phyloP scores from a whole-genome alignment of 2,888 invertebrate species.

The Drosophila hamatofila region DNA sequence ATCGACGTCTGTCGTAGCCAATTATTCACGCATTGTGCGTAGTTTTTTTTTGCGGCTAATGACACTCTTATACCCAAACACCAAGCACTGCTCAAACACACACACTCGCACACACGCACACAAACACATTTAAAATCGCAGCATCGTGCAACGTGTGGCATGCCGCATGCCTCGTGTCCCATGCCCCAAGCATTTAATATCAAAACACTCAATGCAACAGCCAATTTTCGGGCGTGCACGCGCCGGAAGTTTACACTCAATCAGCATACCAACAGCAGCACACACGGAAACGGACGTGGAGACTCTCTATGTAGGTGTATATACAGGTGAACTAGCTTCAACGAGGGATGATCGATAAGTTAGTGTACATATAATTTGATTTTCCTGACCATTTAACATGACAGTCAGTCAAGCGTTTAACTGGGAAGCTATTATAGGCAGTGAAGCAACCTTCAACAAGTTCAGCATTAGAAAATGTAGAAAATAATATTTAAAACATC shows the following conservation, averaged over 20 bases:
- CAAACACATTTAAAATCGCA: constrained; percentile 13
- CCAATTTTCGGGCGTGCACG: constrained; percentile 51
- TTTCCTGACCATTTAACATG: constrained; percentile 1
- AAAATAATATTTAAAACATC: neutral
- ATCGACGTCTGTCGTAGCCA: constrained; percentile 62
- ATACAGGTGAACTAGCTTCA: constrained; percentile 9
- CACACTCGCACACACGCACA: constrained; percentile 9
- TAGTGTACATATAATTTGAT: neutral
- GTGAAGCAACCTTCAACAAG: neutral
- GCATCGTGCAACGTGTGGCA: constrained; percentile 2
- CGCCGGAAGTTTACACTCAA: constrained; percentile 62
- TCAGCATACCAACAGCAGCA: constrained; percentile 41
- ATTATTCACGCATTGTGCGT: constrained; percentile 77
- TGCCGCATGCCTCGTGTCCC: constrained; percentile 8
- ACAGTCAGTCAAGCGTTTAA: neutral
- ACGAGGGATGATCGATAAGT: constrained; percentile 22
- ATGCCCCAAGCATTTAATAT: constrained; percentile 22
- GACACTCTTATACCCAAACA: constrained; percentile 39
- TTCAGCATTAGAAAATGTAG: too few species aligned
- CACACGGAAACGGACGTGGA: constrained; percentile 24
- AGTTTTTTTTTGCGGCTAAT: constrained; percentile 52
- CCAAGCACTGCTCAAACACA: constrained; percentile 15
- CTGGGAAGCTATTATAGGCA: neutral
- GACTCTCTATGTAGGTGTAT: constrained; percentile 6
- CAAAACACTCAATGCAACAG: constrained; percentile 32